A percentile compares a stretch with the other conserved stretches of the same genome.
These are phyloP conservation scores for Pseudomugil tenellus DNA, from an alignment of 2,797 vertebrate genomes.

Conservation along the genomic window DNA sequence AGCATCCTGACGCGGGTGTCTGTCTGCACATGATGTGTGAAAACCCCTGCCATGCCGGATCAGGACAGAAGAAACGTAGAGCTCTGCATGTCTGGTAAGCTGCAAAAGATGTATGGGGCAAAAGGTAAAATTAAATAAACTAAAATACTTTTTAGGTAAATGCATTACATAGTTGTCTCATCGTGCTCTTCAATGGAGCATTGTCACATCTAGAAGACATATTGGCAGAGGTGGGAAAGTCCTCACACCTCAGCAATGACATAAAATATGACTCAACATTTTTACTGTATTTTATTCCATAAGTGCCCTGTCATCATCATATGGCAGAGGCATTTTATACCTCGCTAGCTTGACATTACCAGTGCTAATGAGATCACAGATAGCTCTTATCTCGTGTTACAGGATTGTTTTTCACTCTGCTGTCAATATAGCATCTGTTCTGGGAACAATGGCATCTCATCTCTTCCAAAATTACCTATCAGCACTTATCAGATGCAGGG, in stretches of 20 bases:
- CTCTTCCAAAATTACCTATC: conserved; percentile 61
- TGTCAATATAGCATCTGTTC: conserved; percentile 68
- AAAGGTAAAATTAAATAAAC: neutral
- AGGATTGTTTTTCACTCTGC: conserved; percentile 71
- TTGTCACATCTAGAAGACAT: neutral
- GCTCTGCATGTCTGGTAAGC: neutral
- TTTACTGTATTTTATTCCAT: conserved; percentile 61
- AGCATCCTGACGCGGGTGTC: neutral
- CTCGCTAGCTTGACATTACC: conserved; percentile 67
- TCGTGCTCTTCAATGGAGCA: neutral
- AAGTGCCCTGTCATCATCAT: conserved; percentile 69
- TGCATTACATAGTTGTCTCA: neutral
- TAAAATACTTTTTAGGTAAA: neutral
- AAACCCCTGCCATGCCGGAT: neutral
- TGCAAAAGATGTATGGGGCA: neutral
- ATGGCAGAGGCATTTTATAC: conserved; percentile 65
- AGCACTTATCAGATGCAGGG: conserved; percentile 60
- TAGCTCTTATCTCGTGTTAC: conserved; percentile 74
- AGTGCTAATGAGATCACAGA: conserved; percentile 76
- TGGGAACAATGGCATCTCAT: conserved; percentile 65
- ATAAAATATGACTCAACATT: conserved; percentile 47
- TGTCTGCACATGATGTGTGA: neutral
- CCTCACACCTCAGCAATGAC: conserved; percentile 8
- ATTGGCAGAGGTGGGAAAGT: neutral
- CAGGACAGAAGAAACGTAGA: neutral